Conservation (phyloP, 2,888 invertebrate species). For the Agrochola lychnidis region DNA sequence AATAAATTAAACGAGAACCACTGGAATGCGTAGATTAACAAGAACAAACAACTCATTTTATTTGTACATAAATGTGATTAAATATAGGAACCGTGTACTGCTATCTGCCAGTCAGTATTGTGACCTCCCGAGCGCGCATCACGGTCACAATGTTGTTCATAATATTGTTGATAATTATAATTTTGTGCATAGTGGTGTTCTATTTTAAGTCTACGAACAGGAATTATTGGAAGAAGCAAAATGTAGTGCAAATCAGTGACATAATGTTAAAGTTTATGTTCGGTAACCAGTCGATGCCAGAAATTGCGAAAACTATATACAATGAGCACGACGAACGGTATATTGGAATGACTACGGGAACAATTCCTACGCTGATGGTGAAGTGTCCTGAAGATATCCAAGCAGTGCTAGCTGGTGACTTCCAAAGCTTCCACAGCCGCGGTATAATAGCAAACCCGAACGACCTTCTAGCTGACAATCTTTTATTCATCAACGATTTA, state of each 20-base stretch:
- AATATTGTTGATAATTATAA: slow-evolving; percentile 56
- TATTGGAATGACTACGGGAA: slow-evolving; percentile 75
- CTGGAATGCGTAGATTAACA: not conserved
- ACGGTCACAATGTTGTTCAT: slow-evolving; percentile 49
- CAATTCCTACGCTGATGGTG: slow-evolving; percentile 73
- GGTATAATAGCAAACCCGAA: slow-evolving; percentile 74
- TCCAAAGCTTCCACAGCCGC: slow-evolving; percentile 78
- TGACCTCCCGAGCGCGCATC: slow-evolving; percentile 13
- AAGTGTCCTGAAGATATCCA: slow-evolving; percentile 78
- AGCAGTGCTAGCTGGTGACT: slow-evolving; percentile 76
- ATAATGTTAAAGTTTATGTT: slow-evolving; percentile 72
- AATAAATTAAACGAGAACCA: slow-evolving; percentile 19
- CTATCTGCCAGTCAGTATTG: slow-evolving; percentile 31
- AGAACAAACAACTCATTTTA: slow-evolving; percentile 7
- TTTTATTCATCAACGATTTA: slow-evolving; percentile 78
- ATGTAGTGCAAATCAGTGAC: slow-evolving; percentile 73
- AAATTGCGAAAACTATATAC: slow-evolving; percentile 76
- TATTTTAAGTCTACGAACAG: slow-evolving; percentile 52
- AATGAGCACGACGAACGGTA: slow-evolving; percentile 70
- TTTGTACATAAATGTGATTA: slow-evolving; percentile 1
- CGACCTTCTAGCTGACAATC: slow-evolving; percentile 78
- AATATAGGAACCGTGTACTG: not conserved
- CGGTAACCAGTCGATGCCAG: slow-evolving; percentile 75
- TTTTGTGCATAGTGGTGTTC: slow-evolving; percentile 64
- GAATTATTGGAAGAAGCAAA: slow-evolving; percentile 79